Conservation (phyloP, 2,888 invertebrate species). For the Lucinisca nassula region DNA sequence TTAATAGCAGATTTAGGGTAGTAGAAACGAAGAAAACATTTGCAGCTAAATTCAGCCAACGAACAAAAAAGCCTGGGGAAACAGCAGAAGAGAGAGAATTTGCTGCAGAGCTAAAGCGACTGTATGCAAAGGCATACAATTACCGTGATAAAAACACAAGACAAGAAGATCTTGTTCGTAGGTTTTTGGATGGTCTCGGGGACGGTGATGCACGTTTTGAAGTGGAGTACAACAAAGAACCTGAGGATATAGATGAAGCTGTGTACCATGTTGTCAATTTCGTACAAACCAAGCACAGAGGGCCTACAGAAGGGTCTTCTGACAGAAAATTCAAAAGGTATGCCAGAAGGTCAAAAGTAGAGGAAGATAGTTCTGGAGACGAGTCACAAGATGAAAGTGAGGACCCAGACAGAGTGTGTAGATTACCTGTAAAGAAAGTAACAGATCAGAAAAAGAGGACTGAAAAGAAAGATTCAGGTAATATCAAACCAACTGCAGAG, state of each 20-base stretch:
- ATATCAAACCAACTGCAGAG: neutral
- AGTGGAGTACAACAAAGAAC: slow-evolving; percentile 49
- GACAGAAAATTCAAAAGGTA: neutral
- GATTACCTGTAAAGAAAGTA: neutral
- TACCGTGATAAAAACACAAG: slow-evolving; percentile 38
- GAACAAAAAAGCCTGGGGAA: slow-evolving; percentile 43
- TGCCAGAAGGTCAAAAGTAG: neutral
- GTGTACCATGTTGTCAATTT: slow-evolving; percentile 42
- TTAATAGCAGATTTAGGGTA: slow-evolving; percentile 49
- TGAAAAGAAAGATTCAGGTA: neutral
- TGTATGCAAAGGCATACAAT: slow-evolving; percentile 63
- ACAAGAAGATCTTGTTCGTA: slow-evolving; percentile 46
- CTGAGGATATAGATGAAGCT: slow-evolving; percentile 43
- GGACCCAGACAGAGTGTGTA: neutral
- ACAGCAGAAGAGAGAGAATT: slow-evolving; percentile 57
- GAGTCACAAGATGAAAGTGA: neutral
- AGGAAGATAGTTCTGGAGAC: neutral
- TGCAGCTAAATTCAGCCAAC: slow-evolving; percentile 45
- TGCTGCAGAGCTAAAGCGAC: slow-evolving; percentile 51
- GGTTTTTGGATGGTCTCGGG: slow-evolving; percentile 49
- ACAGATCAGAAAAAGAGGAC: neutral
- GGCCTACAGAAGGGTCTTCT: neutral
- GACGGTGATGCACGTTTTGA: slow-evolving; percentile 40
- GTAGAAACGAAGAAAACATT: slow-evolving; percentile 57
- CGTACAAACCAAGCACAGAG: neutral